These are phyloP conservation scores for Calliphora vomitoria DNA, from an alignment of 2,888 invertebrate genomes.

Conservation along the genomic window DNA sequence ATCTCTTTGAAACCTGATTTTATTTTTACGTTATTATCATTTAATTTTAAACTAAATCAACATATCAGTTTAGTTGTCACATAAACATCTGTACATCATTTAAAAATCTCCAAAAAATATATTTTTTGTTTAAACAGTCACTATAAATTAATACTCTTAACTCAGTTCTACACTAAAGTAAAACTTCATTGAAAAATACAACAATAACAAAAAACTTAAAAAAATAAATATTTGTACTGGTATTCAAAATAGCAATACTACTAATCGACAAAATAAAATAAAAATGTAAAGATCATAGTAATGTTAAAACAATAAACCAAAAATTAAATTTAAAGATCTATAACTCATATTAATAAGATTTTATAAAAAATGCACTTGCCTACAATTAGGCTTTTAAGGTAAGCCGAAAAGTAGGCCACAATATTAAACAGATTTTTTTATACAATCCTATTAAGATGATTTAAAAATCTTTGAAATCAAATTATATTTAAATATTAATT, in stretches of 20 bases:
- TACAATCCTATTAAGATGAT: not conserved
- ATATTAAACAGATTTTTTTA: not conserved
- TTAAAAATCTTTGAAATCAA: not conserved
- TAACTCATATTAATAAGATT: conserved; percentile 9
- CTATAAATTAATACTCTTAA: conserved; percentile 1
- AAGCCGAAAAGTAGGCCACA: not conserved
- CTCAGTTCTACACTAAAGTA: conserved; percentile 24
- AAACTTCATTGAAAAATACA: not conserved
- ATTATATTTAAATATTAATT: conserved; percentile 18
- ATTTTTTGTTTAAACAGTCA: not conserved
- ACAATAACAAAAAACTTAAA: conserved; percentile 23
- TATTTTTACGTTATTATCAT: not conserved
- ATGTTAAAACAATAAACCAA: conserved; percentile 2
- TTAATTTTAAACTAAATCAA: conserved; percentile 32
- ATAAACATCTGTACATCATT: conserved; percentile 16
- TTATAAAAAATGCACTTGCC: not conserved
- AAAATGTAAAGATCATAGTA: conserved; percentile 16
- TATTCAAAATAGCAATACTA: conserved; percentile 43
- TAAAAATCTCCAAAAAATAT: conserved; percentile 8
- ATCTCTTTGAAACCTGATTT: not conserved
- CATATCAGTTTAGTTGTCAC: conserved; percentile 61
- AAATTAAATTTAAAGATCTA: not conserved
- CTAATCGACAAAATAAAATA: conserved; percentile 16
- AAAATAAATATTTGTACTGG: conserved; percentile 52
- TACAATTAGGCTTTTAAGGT: not conserved